Percentiles rank a stretch among this genome's conserved stretches.
Conservation (phyloP, 1,140 invertebrate species). For the Ephestia elutella region DNA sequence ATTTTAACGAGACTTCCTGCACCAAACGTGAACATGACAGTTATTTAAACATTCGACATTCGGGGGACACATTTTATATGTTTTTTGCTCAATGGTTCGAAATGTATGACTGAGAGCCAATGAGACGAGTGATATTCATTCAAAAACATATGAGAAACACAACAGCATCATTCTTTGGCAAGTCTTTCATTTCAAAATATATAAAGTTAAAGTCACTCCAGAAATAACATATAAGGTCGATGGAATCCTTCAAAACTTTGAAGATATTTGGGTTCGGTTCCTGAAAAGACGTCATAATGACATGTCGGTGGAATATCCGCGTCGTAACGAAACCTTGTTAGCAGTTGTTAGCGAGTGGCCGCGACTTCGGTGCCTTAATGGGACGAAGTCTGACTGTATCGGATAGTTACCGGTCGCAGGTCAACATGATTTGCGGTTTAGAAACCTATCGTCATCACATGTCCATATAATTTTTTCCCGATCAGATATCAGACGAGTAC, state of each 20-base stretch:
- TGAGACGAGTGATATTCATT: no score
- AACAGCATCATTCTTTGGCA: no score
- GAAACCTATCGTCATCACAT: constrained; percentile 37
- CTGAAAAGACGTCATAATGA: constrained; percentile 19
- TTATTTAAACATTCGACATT: constrained; percentile 54
- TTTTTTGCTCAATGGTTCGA: constrained; percentile 28
- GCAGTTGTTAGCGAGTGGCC: constrained; percentile 28
- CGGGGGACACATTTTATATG: constrained; percentile 11
- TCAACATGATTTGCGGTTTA: constrained; percentile 37
- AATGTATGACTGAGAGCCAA: background rate
- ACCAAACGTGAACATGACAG: constrained; percentile 48
- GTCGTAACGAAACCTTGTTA: constrained; percentile 27
- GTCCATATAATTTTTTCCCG: constrained; percentile 43
- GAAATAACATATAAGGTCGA: no score
- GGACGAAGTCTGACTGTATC: constrained; percentile 21
- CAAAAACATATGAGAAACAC: no score
- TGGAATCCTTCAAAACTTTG: constrained; percentile 23
- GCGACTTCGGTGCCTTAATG: constrained; percentile 18
- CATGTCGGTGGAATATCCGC: constrained; percentile 17
- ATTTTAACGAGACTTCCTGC: constrained; percentile 47
- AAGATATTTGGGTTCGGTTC: constrained; percentile 18
- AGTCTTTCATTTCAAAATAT: no score
- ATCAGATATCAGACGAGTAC: constrained; percentile 44
- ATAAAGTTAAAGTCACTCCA: no score
- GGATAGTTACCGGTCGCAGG: constrained; percentile 25